phyloP scores from a whole-genome alignment of 2,888 invertebrate genomes.

The Cancer borealis region DNA sequence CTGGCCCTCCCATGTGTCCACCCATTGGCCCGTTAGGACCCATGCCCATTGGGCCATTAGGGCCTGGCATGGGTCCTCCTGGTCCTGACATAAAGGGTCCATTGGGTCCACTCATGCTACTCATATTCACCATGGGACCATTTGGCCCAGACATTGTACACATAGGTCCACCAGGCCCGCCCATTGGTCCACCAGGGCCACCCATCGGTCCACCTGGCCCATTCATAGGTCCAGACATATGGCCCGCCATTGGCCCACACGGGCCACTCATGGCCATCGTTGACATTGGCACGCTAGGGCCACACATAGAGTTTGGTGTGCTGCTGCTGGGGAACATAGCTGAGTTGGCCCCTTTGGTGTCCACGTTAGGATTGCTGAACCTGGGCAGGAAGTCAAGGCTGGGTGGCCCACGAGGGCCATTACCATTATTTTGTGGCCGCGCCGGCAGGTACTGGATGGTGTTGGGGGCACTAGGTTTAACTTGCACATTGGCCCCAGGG shows the following conservation, averaged over 20 bases:
- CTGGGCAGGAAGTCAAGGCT: constrained; percentile 93
- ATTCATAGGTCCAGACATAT: constrained; percentile 72
- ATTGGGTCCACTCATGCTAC: constrained; percentile 78
- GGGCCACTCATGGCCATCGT: constrained; percentile 78
- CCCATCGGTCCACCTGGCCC: constrained; percentile 78
- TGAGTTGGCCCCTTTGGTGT: constrained; percentile 88
- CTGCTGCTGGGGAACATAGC: constrained; percentile 87
- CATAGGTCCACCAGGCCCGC: constrained; percentile 78
- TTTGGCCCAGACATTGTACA: constrained; percentile 73
- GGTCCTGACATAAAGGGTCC: constrained; percentile 78
- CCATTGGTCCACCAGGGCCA: constrained; percentile 78
- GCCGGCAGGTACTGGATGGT: constrained; percentile 99
- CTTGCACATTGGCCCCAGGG: constrained; percentile 80
- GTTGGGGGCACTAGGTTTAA: constrained; percentile 97
- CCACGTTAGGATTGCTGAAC: constrained; percentile 90
- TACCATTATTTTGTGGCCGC: constrained; percentile 89
- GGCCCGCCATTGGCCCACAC: constrained; percentile 81
- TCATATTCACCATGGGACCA: constrained; percentile 76
- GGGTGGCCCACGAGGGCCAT: constrained; percentile 89
- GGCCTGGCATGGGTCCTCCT: constrained; percentile 78
- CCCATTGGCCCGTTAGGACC: constrained; percentile 81
- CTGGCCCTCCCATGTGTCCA: constrained; percentile 81
- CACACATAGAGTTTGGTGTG: constrained; percentile 80
- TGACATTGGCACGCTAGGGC: constrained; percentile 72
- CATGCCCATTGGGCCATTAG: constrained; percentile 82